Evolutionary conservation across 2,888 invertebrate genomes (phyloP).

Genomic region (Mamestra brassicae): DNA sequence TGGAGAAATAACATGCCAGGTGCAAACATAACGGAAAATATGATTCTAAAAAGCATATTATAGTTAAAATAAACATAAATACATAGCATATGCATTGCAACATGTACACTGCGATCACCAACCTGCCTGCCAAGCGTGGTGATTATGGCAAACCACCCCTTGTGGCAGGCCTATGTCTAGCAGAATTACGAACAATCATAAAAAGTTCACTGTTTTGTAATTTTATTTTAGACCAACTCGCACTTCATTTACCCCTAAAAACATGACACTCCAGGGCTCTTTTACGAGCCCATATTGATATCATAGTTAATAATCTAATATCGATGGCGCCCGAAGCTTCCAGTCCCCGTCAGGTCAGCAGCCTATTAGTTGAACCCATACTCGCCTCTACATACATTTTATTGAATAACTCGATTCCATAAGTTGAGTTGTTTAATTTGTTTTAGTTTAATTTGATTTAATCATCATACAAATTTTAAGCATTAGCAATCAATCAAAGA

Average conservation of each 20-base stretch:
- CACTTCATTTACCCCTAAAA: background rate
- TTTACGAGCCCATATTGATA: background rate
- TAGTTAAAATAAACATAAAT: no score
- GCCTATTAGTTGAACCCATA: slow-evolving; percentile 38
- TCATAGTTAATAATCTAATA: slow-evolving; percentile 43
- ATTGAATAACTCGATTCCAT: slow-evolving; percentile 47
- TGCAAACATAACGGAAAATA: no score
- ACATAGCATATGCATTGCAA: no score
- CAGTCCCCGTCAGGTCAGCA: slow-evolving; percentile 20
- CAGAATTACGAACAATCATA: no score
- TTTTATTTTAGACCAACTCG: background rate
- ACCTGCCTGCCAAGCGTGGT: no score
- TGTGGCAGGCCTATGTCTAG: no score
- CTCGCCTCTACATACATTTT: slow-evolving; percentile 24
- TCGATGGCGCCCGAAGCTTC: slow-evolving; percentile 11
- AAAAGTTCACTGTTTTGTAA: background rate
- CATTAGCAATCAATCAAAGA: no score
- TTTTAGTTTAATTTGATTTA: background rate
- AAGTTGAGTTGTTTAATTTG: slow-evolving; percentile 2
- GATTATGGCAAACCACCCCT: no score
- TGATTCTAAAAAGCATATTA: no score
- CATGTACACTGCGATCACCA: no score
- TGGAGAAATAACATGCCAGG: no score
- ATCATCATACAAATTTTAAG: no score
- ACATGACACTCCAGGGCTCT: background rate